phyloP scores from a whole-genome alignment of 2,888 invertebrate species.

The Drosophila borborema region DNA sequence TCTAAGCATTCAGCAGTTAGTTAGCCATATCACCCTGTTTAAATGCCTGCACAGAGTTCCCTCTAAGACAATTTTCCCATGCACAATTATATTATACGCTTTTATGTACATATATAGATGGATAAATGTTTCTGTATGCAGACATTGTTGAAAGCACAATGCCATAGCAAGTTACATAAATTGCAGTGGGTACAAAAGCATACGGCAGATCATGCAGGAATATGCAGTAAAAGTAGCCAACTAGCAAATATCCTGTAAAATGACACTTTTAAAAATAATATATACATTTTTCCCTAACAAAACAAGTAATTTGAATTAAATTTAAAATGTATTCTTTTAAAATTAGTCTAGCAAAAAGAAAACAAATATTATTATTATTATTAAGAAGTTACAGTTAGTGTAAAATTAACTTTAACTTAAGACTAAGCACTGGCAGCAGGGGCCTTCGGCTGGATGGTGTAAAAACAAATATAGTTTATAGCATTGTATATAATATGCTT shows the following conservation, averaged over 20 bases:
- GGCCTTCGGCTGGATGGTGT: too few relatives aligned
- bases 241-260: slow-evolving; percentile 5
- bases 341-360: too few relatives aligned
- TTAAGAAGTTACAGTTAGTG: too few relatives aligned
- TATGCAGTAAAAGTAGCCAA: neutral
- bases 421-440: too few relatives aligned
- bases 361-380: too few relatives aligned
- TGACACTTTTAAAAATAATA: neutral
- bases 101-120: neutral
- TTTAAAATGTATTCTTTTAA: too few relatives aligned
- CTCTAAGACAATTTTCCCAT: slow-evolving; percentile 52
- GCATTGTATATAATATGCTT: too few relatives aligned
- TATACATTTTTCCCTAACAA: too few relatives aligned
- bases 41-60: slow-evolving; percentile 7
- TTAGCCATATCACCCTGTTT: slow-evolving; percentile 56
- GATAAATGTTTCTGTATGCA: slow-evolving; percentile 5
- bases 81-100: slow-evolving; percentile 39
- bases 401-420: too few relatives aligned
- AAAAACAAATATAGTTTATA: too few relatives aligned
- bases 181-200: slow-evolving; percentile 4
- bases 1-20: neutral
- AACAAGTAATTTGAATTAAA: too few relatives aligned
- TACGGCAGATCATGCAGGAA: neutral
- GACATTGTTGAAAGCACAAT: slow-evolving; percentile 60
- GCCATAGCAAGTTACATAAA: slow-evolving; percentile 30